These are phyloP conservation scores for Heliornis fulica DNA, from an alignment of 2,113 vertebrate species.

Conservation along the genomic window DNA sequence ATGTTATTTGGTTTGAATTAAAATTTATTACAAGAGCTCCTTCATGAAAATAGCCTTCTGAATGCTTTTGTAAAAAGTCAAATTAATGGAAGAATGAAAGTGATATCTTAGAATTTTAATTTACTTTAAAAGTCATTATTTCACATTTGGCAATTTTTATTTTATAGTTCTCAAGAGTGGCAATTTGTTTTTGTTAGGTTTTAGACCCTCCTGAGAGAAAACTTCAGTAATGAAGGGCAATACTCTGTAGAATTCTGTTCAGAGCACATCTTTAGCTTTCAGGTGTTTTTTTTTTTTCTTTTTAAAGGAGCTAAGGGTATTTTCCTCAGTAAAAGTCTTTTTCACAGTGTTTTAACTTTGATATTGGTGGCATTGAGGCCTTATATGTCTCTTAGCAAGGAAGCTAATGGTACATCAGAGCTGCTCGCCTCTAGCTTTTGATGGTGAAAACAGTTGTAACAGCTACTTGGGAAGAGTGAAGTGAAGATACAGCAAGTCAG, in stretches of 20 bases:
- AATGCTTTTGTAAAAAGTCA: not conserved
- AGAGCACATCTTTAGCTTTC: not conserved
- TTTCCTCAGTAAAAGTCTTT: not conserved
- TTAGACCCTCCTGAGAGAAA: not conserved
- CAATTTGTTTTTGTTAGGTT: not conserved
- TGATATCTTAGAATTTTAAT: not conserved
- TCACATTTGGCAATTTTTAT: not conserved
- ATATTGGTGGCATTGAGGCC: not conserved
- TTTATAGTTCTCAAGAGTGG: not conserved
- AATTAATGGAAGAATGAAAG: not conserved
- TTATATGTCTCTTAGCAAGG: not conserved
- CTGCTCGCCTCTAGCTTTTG: not conserved
- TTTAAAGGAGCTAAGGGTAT: not conserved
- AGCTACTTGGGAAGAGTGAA: not conserved
- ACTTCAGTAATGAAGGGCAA: not conserved
- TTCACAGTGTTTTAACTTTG: not conserved
- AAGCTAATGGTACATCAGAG: not conserved
- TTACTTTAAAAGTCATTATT: not conserved
- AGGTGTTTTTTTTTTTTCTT: not conserved
- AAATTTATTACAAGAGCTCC: not conserved
- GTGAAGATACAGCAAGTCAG: not conserved
- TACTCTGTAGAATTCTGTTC: not conserved
- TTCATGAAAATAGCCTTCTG: not conserved
- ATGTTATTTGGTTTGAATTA: not conserved
- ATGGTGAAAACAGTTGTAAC: not conserved